Base-by-base conservation (phyloP, 2,888 invertebrate species). In the Podotricha telesiphe region DNA sequence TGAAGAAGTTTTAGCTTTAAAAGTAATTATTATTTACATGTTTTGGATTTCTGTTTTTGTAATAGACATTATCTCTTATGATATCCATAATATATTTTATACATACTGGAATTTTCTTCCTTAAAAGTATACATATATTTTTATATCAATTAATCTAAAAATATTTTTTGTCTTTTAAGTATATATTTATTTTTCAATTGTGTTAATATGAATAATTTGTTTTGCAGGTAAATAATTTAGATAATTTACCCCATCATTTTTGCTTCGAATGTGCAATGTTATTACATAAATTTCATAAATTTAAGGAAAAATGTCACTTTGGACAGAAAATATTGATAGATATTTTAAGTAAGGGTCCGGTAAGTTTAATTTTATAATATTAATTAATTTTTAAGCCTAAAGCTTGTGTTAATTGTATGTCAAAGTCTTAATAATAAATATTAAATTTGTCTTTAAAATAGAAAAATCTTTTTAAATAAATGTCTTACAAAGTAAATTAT, bases 211-310 rank as follows among this genome's bases (percentile, higher is more conserved):
- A 42, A 28, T 61, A n/a, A 42, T 15, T 22, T 47, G 2, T 34
- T 19, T 76, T 85, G 3, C 75, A 90, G 90, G 75, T 87, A 4
- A 76, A 79, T 66, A 75, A 79, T n/a, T 76, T 75, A 67, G 91
- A 90, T 74, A 78, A 76, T 0, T 73, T 92, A 15, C 89, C 89
- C 1, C 82, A 82, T 8, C 86, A 80, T 74, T 87, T 89, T 72
- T 90, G 90, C 74, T 88, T 80, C 69, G 89, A 89, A 74, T 90
- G 90, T 77, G 84, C 88, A 0, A 79, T 80, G 7, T 72, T 87
- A 63, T 76, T 90, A 2, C 82, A 87, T 65, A 90, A 89, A 74
- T 89, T 83, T 66, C 84, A 90, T 73, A 86, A 84, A 64, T 90
- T 90, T 68, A 87, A 87, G 65, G 87, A 89, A 71, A 89, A 88